These are phyloP conservation scores for Pentamera pediparva DNA, from an alignment of 53 echinoderm and acorn worm species.

Conservation along the genomic window DNA sequence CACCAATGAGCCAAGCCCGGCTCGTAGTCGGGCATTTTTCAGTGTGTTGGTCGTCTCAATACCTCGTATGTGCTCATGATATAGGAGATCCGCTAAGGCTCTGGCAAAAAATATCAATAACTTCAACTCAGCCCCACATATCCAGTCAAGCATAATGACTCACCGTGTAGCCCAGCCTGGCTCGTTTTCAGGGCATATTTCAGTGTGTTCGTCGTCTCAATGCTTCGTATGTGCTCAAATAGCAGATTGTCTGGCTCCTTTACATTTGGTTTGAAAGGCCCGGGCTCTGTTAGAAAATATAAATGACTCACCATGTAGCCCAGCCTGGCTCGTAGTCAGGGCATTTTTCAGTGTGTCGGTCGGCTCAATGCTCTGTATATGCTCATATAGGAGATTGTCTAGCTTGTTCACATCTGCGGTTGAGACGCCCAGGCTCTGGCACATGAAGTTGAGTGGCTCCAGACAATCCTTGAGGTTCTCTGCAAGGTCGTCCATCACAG, in stretches of 20 bases:
- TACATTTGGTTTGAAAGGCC: too few relatives aligned
- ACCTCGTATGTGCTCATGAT: constrained; percentile 8
- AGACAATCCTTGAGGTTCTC: constrained; percentile 32
- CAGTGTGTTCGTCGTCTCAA: not conserved
- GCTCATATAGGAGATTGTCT: constrained; percentile 54
- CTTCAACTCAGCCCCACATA: too few relatives aligned
- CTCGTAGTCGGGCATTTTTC: constrained; percentile 20
- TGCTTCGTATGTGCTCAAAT: not conserved
- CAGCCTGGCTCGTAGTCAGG: constrained; percentile 13
- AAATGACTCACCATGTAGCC: constrained; percentile 9
- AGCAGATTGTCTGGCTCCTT: constrained; percentile 68
- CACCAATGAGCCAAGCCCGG: not conserved
- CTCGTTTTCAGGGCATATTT: constrained; percentile 19
- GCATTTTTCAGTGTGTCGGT: constrained; percentile 10
- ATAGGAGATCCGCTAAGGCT: constrained; percentile 59
- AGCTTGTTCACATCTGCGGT: constrained; percentile 57
- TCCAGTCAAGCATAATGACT: too few relatives aligned
- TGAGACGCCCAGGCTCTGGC: constrained; percentile 64
- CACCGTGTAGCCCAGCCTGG: constrained; percentile 9
- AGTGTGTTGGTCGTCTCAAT: not conserved
- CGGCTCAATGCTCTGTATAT: not conserved
- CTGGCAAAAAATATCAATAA: too few relatives aligned
- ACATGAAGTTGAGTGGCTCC: constrained; percentile 70
- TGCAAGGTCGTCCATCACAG: constrained; percentile 40
- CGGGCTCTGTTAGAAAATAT: too few relatives aligned